Conservation (phyloP, 2,797 vertebrate species). For the Parauchenoglanis punctatus region DNA sequence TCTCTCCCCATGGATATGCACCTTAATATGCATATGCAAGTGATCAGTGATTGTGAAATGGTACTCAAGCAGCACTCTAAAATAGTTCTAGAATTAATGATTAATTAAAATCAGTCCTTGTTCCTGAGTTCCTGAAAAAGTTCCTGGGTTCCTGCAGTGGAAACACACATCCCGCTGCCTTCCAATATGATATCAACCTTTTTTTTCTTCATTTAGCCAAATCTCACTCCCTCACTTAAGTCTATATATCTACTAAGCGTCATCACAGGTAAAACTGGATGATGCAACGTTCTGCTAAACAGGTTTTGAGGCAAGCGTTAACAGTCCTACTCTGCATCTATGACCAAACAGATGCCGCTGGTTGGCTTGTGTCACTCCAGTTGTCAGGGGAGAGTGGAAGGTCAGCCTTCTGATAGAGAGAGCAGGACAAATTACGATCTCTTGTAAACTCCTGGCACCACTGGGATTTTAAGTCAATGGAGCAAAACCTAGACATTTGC, state of each 20-base stretch:
- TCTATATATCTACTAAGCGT: neutral
- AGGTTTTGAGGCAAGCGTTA: neutral
- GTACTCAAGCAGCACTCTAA: neutral
- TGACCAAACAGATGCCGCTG: neutral
- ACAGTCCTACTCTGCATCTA: neutral
- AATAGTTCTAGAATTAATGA: neutral
- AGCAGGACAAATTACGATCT: neutral
- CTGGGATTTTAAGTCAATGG: neutral
- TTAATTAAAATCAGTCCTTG: neutral
- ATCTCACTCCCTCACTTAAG: neutral
- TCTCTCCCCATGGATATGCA: neutral
- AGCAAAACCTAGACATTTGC: neutral
- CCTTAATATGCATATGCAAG: neutral
- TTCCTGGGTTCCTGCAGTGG: neutral
- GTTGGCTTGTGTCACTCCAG: neutral
- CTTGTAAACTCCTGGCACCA: neutral
- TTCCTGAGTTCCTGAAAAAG: neutral
- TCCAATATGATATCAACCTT: neutral
- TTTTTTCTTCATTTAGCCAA: neutral
- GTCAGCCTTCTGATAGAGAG: neutral
- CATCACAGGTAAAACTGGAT: neutral
- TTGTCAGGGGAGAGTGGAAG: constrained; percentile 6
- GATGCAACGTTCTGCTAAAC: neutral
- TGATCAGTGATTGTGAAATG: neutral
- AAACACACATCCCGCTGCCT: neutral